These are phyloP conservation scores for Eupithecia pulchellata DNA, from an alignment of 2,888 invertebrate species.

Conservation along the genomic window DNA sequence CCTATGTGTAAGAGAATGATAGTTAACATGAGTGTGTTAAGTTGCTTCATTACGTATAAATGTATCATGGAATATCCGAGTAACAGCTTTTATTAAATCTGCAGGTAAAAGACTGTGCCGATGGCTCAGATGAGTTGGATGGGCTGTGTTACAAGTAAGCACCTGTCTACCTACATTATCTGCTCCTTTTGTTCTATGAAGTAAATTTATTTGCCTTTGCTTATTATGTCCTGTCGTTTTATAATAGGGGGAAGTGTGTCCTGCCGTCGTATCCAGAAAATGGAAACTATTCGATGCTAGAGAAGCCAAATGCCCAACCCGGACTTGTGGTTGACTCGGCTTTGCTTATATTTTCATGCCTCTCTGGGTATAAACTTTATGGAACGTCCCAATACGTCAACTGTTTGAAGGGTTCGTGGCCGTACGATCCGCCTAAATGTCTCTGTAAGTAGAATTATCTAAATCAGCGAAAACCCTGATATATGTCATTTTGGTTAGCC, in stretches of 20 bases:
- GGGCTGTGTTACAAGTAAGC: constrained; percentile 24
- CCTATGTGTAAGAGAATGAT: no score
- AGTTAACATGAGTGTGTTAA: no score
- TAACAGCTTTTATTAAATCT: neutral
- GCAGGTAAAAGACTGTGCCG: constrained; percentile 20
- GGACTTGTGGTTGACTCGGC: constrained; percentile 24
- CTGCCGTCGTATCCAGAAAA: constrained; percentile 14
- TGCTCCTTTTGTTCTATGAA: neutral
- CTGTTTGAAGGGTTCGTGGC: constrained; percentile 37
- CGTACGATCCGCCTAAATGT: constrained; percentile 33
- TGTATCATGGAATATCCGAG: neutral
- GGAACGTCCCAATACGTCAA: constrained; percentile 27
- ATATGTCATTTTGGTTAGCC: neutral
- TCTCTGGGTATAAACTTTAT: constrained; percentile 30
- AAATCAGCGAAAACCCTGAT: neutral
- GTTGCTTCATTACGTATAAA: neutral
- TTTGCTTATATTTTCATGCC: constrained; percentile 30
- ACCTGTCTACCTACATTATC: neutral
- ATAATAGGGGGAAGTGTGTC: constrained; percentile 20
- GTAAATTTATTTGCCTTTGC: neutral
- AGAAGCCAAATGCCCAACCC: constrained; percentile 17
- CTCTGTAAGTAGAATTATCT: constrained; percentile 17
- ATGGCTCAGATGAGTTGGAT: constrained; percentile 25
- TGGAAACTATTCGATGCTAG: constrained; percentile 17
- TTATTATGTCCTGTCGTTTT: neutral